phyloP scores from a whole-genome alignment of 2,888 invertebrate species.

The Xestoiulus laeticollis region DNA sequence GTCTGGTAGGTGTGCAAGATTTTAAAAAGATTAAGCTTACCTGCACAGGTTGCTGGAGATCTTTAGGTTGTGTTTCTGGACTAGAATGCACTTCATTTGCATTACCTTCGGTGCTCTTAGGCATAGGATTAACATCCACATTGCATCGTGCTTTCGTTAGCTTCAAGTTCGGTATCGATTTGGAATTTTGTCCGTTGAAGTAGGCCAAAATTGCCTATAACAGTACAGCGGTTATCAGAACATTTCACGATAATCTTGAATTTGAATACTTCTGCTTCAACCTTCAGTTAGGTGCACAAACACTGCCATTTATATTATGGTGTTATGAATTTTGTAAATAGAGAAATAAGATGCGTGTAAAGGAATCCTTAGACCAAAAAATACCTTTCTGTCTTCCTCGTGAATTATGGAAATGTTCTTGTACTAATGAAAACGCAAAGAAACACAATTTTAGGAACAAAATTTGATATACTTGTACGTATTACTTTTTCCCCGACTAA shows the following conservation, averaged over 20 bases:
- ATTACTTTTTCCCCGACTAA: too few species aligned
- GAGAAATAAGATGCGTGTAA: too few species aligned
- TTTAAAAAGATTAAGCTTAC: too few species aligned
- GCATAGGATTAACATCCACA: neutral
- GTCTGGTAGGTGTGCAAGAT: neutral
- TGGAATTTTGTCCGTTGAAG: neutral
- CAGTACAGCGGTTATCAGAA: neutral
- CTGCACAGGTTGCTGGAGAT: neutral
- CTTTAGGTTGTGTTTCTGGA: neutral
- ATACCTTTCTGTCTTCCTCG: neutral
- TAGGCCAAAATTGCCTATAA: neutral
- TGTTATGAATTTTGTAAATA: too few species aligned
- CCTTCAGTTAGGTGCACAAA: too few species aligned
- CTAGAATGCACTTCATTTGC: neutral
- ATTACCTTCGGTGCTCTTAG: neutral
- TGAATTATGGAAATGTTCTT: constrained; percentile 5
- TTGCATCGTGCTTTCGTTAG: neutral
- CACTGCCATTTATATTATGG: too few species aligned
- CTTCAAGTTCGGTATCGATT: neutral
- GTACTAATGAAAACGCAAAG: neutral
- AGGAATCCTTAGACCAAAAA: neutral
- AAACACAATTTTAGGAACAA: neutral
- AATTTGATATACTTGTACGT: too few species aligned
- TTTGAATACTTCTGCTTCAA: too few species aligned
- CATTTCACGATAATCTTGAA: neutral